These are phyloP conservation scores for Sitta europaea DNA, from an alignment of 2,113 vertebrate species.

Conservation along the genomic window DNA sequence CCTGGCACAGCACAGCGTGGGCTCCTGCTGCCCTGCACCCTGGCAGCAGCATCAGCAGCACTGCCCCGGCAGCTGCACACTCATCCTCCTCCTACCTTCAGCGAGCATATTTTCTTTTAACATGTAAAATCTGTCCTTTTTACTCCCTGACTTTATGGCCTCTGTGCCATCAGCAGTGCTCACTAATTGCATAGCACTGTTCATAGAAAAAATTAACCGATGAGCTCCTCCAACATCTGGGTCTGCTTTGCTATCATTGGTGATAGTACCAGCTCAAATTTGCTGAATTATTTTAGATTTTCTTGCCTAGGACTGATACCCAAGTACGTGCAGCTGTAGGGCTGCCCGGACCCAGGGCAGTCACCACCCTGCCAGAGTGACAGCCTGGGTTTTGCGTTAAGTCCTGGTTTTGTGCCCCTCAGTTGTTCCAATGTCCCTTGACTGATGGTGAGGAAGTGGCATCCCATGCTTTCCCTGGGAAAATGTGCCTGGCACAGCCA, in stretches of 20 bases:
- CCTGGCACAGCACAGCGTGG: not conserved
- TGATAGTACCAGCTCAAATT: conserved; percentile 8
- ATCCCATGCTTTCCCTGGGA: accelerated
- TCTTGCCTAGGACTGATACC: not conserved
- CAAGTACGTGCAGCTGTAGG: not conserved
- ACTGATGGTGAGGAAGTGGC: accelerated
- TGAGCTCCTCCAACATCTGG: conserved; percentile 19
- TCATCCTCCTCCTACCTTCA: not conserved
- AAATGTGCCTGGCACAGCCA: not conserved
- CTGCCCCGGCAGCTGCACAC: not conserved
- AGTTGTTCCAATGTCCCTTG: accelerated
- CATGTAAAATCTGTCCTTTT: not conserved
- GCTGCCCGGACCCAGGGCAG: accelerated
- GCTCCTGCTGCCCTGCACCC: not conserved
- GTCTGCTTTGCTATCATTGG: conserved; percentile 34
- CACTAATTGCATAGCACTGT: not conserved
- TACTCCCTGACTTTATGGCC: not conserved
- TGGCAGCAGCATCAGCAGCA: not conserved
- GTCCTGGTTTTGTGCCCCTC: not conserved
- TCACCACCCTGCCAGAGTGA: not conserved
- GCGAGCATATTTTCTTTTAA: not conserved
- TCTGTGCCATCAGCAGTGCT: conserved; percentile 31
- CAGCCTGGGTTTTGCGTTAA: accelerated
- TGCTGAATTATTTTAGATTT: conserved; percentile 36
- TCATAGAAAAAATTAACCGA: conserved; percentile 36